Percentiles rank a stretch among this genome's conserved stretches.
These are phyloP conservation scores for Phyllopteryx taeniolatus DNA, from an alignment of 2,113 vertebrate species.

Conservation along the genomic window DNA sequence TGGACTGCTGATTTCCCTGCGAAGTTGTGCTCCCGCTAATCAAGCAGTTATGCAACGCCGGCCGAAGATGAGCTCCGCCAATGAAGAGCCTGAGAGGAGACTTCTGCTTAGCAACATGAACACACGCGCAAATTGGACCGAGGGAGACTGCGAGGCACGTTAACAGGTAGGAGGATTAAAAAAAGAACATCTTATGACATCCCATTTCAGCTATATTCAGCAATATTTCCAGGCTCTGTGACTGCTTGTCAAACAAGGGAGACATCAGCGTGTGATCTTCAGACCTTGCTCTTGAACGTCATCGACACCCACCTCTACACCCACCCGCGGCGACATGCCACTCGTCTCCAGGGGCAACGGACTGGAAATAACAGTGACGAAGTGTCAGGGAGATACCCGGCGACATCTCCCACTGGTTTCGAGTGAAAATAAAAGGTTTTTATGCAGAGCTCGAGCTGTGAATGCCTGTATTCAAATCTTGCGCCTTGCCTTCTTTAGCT, in stretches of 20 bases:
- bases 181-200: not conserved
- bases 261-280: conserved; percentile 39
- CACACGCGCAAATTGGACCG: conserved; percentile 8
- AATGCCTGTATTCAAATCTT: conserved; percentile 20
- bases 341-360: conserved; percentile 60
- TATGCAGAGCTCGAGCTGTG: not conserved
- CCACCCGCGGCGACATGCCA: conserved; percentile 54
- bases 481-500: not conserved
- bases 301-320: conserved; percentile 45
- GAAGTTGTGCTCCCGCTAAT: conserved; percentile 34
- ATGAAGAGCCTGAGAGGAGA: conserved; percentile 57
- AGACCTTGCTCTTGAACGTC: conserved; percentile 37
- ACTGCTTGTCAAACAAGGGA: conserved; percentile 39
- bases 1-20: not conserved
- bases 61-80: conserved; percentile 60
- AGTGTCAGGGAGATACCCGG: conserved; percentile 45
- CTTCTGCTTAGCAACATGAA: conserved; percentile 71
- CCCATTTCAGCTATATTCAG: not conserved
- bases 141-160: conserved; percentile 15
- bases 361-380: conserved; percentile 45
- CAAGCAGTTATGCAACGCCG: conserved; percentile 57
- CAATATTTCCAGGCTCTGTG: not conserved
- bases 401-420: conserved; percentile 23
- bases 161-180: conserved; percentile 11
- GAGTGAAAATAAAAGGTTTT: conserved; percentile 26